phyloP scores from a whole-genome alignment of 2,113 vertebrate genomes.

The Onychostruthus taczanowskii region DNA sequence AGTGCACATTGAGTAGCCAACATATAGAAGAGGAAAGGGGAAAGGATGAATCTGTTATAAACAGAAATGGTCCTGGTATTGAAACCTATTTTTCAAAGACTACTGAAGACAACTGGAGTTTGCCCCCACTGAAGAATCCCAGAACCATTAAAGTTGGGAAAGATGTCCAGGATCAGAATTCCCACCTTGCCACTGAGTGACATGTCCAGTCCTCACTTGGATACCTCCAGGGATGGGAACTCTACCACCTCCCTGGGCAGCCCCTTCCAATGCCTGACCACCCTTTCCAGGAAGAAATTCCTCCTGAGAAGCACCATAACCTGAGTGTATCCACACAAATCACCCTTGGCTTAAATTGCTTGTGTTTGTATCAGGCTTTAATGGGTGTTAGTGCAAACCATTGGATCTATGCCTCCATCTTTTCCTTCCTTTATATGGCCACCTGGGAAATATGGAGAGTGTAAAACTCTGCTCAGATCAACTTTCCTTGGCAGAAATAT shows the following conservation, averaged over 20 bases:
- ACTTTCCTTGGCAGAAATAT: constrained; percentile 49
- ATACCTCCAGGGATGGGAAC: not conserved
- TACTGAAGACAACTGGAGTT: not conserved
- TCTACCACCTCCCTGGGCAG: not conserved
- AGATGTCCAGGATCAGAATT: not conserved
- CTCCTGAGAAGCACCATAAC: not conserved
- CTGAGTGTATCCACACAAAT: not conserved
- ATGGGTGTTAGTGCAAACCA: not conserved
- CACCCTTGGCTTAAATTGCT: not conserved
- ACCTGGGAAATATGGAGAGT: constrained; percentile 48
- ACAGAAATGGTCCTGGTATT: not conserved
- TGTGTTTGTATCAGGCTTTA: not conserved
- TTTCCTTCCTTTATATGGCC: constrained; percentile 6
- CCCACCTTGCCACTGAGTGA: not conserved
- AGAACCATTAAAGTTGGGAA: not conserved
- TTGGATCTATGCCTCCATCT: not conserved
- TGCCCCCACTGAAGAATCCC: not conserved
- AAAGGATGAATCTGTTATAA: not conserved
- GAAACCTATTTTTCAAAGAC: not conserved
- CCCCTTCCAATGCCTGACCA: not conserved
- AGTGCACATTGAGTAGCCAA: not conserved
- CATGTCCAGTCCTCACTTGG: rapidly evolving
- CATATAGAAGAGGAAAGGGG: not conserved
- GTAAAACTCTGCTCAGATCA: constrained; percentile 45
- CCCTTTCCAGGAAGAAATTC: not conserved